Evolutionary conservation across 2,113 vertebrate genomes (phyloP).

Genomic region (Tupaia chinensis): DNA sequence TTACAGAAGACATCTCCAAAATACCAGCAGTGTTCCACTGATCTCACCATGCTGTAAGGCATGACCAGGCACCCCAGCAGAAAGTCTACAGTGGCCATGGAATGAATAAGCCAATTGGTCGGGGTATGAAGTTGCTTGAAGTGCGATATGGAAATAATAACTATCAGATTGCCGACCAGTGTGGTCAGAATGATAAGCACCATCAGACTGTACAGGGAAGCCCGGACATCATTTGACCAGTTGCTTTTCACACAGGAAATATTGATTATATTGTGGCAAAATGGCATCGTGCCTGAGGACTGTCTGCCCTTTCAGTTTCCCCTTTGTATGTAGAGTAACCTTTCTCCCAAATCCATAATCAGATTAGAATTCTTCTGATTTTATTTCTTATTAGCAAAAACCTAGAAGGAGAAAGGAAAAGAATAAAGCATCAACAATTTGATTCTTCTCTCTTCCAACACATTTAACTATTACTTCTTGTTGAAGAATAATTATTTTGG

Average conservation of each 20-base stretch:
- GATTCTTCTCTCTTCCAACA: neutral
- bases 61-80: constrained; percentile 90
- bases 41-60: constrained; percentile 92
- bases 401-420: constrained; percentile 56
- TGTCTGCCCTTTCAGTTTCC: neutral
- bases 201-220: constrained; percentile 88
- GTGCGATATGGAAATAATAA: constrained; percentile 89
- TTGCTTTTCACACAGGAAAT: constrained; percentile 86
- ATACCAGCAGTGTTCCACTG: constrained; percentile 91
- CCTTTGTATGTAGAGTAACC: neutral
- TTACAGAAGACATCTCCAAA: constrained; percentile 91
- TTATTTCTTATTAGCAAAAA: constrained; percentile 20
- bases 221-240: constrained; percentile 83
- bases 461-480: neutral
- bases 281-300: constrained; percentile 76
- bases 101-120: constrained; percentile 91
- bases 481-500: constrained; percentile 13
- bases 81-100: constrained; percentile 89
- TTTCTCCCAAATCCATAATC: constrained; percentile 55
- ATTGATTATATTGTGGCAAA: constrained; percentile 87
- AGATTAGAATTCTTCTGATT: neutral
- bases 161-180: constrained; percentile 89
- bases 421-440: neutral
- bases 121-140: constrained; percentile 90
- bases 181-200: constrained; percentile 87